Evolutionary conservation across 1,140 invertebrate species (phyloP).

Genomic region (Caenorhabditis brenneri): DNA sequence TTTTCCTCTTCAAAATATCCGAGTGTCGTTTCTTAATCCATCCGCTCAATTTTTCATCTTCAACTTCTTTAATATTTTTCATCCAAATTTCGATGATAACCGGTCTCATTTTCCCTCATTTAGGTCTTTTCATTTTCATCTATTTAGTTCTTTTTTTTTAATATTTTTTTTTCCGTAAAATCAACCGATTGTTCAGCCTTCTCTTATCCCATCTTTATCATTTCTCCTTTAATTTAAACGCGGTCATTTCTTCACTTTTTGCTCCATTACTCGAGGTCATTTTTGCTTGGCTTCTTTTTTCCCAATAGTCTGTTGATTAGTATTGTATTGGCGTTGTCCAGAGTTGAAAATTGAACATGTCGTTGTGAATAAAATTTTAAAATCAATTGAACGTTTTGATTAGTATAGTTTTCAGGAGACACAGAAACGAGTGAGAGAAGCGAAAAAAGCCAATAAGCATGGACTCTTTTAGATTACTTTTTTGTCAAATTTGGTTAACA

Average conservation of each 20-base stretch:
- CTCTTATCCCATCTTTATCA: neutral
- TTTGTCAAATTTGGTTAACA: too few species aligned
- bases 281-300: neutral
- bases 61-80: neutral
- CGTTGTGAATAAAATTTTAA: conserved; percentile 27
- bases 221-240: conserved; percentile 22
- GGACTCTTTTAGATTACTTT: too few species aligned
- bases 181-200: too few species aligned
- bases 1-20: neutral
- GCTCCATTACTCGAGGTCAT: neutral
- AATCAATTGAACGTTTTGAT: too few species aligned
- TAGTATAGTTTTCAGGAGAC: too few species aligned
- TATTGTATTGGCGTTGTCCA: conserved; percentile 20
- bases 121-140: neutral
- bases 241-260: conserved; percentile 34
- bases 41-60: neutral
- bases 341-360: neutral
- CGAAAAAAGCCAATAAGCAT: too few species aligned
- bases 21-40: conserved; percentile 6
- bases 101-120: conserved; percentile 15
- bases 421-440: too few species aligned
- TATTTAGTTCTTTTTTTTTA: neutral
- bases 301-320: conserved; percentile 22
- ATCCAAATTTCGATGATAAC: conserved; percentile 14
- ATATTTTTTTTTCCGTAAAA: neutral